Evolutionary conservation across 1,140 invertebrate species (phyloP).

Genomic region (Zaprionus vittiger): DNA sequence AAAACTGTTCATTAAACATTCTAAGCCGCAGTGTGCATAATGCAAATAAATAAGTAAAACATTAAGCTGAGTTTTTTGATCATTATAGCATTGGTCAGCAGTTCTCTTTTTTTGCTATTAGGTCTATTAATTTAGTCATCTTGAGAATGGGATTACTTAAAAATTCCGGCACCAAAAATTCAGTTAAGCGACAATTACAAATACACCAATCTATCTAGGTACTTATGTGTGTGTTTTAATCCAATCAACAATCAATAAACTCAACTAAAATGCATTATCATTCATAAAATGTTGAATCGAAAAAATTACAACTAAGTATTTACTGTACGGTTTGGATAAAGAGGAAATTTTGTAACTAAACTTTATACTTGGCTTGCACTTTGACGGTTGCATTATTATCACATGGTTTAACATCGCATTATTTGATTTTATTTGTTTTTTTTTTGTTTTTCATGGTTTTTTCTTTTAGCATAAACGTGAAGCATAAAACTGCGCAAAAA

Average conservation of each 20-base stretch:
- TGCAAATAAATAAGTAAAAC: slow-evolving; percentile 84
- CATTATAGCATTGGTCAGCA: slow-evolving; percentile 37
- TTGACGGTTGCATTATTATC: slow-evolving; percentile 69
- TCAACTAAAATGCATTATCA: slow-evolving; percentile 78
- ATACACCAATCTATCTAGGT: slow-evolving; percentile 68
- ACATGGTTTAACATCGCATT: slow-evolving; percentile 69
- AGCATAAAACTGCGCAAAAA: slow-evolving; percentile 68
- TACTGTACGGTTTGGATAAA: slow-evolving; percentile 83
- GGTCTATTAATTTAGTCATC: slow-evolving; percentile 4
- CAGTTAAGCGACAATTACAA: slow-evolving; percentile 67
- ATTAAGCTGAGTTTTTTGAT: slow-evolving; percentile 83
- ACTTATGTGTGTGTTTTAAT: slow-evolving; percentile 45
- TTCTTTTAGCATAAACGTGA: slow-evolving; percentile 62
- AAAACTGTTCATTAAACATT: slow-evolving; percentile 71
- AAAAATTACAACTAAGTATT: slow-evolving; percentile 82
- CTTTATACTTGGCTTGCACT: slow-evolving; percentile 79
- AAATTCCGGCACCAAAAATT: slow-evolving; percentile 48
- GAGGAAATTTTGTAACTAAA: slow-evolving; percentile 84
- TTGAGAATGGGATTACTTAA: slow-evolving; percentile 9
- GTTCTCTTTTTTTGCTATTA: not conserved
- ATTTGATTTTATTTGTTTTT: slow-evolving; percentile 56
- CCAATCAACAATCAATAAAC: slow-evolving; percentile 77
- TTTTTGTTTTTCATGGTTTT: slow-evolving; percentile 14
- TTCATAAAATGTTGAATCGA: slow-evolving; percentile 80
- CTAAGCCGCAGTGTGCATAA: slow-evolving; percentile 84